phyloP scores from a whole-genome alignment of 2,113 vertebrate species.

The Cervus canadensis region DNA sequence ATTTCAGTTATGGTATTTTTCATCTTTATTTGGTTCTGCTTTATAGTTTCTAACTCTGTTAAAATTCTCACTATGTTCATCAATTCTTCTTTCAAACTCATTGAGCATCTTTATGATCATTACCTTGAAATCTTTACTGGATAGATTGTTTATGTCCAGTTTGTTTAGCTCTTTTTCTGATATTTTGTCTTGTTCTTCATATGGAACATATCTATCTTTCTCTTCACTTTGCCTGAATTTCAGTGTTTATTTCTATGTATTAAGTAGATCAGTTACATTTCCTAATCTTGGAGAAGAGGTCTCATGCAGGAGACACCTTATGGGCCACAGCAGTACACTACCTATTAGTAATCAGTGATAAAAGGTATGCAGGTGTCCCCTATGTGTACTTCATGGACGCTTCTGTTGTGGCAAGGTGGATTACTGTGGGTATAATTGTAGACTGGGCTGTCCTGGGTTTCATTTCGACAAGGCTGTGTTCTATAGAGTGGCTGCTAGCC shows the following conservation, averaged over 20 bases:
- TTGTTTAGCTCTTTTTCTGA: neutral
- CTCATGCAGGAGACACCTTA: neutral
- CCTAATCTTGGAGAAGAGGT: neutral
- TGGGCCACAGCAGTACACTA: neutral
- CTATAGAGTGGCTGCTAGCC: neutral
- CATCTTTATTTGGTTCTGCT: neutral
- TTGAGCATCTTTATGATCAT: neutral
- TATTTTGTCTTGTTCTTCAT: neutral
- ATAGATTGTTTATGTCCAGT: neutral
- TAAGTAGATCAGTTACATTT: neutral
- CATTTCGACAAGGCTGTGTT: neutral
- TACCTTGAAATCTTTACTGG: neutral
- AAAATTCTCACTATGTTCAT: neutral
- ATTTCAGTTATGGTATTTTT: neutral
- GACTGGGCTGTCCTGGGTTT: neutral
- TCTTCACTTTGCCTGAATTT: neutral
- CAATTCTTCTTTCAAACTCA: neutral
- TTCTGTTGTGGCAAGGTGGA: neutral
- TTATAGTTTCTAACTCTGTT: neutral
- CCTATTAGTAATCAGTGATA: neutral
- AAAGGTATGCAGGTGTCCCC: neutral
- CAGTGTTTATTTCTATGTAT: neutral
- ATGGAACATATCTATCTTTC: neutral
- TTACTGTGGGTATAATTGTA: neutral
- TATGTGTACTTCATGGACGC: neutral